Conservation (phyloP, 2,113 vertebrate genomes). For the Myocastor coypus region DNA sequence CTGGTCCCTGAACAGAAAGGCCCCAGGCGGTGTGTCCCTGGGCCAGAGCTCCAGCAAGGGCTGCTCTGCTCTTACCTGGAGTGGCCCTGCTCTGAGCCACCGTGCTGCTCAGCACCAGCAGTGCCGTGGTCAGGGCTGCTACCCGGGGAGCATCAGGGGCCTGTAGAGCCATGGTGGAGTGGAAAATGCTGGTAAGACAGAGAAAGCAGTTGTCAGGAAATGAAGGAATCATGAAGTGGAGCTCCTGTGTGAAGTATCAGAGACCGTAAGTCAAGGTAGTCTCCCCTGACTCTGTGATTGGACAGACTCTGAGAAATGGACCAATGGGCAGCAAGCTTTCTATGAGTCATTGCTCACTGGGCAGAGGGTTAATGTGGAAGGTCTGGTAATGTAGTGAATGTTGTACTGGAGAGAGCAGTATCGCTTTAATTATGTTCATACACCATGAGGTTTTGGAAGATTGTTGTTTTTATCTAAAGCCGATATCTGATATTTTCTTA, state of each 20-base stretch:
- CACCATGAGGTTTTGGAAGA: neutral
- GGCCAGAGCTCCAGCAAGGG: neutral
- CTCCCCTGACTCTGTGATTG: neutral
- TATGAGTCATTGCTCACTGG: neutral
- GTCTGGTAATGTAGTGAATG: too few species aligned
- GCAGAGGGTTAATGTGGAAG: neutral
- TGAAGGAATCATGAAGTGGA: neutral
- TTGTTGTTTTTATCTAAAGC: neutral
- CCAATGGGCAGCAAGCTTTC: neutral
- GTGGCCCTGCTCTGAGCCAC: neutral
- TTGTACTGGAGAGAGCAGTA: fast-evolving
- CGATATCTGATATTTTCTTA: neutral
- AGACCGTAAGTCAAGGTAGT: neutral
- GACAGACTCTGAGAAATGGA: neutral
- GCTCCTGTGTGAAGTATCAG: neutral
- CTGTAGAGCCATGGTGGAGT: neutral
- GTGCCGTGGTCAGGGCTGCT: neutral
- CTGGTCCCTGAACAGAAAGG: fast-evolving
- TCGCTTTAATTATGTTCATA: neutral
- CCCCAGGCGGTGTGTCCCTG: fast-evolving
- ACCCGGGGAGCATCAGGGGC: neutral
- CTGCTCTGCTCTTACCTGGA: slow-evolving; percentile 48
- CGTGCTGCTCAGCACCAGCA: neutral
- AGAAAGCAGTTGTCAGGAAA: neutral
- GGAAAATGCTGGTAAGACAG: neutral